These are phyloP conservation scores for Halcyon chelicuti DNA, from an alignment of 2,797 vertebrate genomes.

Conservation along the genomic window DNA sequence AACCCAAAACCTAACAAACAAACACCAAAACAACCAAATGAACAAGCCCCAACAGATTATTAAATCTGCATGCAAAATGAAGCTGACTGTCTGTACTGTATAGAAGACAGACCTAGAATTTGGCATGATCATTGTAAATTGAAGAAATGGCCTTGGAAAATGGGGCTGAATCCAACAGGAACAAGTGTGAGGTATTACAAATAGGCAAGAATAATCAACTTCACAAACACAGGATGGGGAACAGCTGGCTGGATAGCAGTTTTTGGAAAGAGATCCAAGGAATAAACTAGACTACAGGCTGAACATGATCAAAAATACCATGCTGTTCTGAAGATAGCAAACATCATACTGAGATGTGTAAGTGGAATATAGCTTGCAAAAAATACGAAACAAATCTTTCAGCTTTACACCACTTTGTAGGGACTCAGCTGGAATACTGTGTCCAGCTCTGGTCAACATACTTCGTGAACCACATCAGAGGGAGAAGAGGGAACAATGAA, in stretches of 20 bases:
- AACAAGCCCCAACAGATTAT: not conserved
- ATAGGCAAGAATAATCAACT: not conserved
- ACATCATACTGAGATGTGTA: not conserved
- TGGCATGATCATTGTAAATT: not conserved
- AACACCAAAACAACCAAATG: not conserved
- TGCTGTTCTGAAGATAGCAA: conserved; percentile 26
- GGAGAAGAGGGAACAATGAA: not conserved
- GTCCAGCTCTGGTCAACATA: not conserved
- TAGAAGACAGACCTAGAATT: not conserved
- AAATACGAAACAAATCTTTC: not conserved
- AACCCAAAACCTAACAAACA: no score
- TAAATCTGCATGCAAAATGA: not conserved
- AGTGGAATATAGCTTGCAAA: not conserved
- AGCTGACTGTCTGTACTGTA: not conserved
- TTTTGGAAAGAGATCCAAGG: conserved; percentile 27
- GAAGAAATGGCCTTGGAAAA: not conserved
- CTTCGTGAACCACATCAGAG: not conserved
- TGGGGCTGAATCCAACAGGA: not conserved
- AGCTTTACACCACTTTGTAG: not conserved
- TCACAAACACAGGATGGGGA: not conserved
- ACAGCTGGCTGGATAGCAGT: not conserved
- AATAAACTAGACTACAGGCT: not conserved
- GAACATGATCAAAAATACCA: conserved; percentile 31
- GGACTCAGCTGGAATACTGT: not conserved
- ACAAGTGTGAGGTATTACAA: not conserved